Base-by-base conservation (phyloP, 2,797 vertebrate genomes). In the Gallinago stenura region DNA sequence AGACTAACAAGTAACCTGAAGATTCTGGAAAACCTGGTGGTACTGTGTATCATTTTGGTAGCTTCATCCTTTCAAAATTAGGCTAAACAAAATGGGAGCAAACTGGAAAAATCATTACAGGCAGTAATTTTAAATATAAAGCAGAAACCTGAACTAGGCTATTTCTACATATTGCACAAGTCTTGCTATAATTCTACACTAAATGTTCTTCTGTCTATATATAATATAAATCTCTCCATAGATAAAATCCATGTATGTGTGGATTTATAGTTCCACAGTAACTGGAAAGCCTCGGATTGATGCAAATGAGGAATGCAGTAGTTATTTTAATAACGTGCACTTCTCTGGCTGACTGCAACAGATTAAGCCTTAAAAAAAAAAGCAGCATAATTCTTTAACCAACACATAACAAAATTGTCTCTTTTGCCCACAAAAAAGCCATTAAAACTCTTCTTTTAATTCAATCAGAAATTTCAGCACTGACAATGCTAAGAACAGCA, bases 401-500 rank as follows among this genome's bases (percentile, higher is more conserved):
- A 94, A 80, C 3, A 7, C 78, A 83, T 93, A 72, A 87, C 33
- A 93, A 96, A 95, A 96, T 60, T 77, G 39, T 70, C 91, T 93
- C 86, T 79, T 96, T 95, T 90, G 70, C 83, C 96, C 78, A 97
- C 46, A 94, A 96, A 97, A 57, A 97, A 86, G 62, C 92, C 92
- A 97, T 95, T 97, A 96, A 94, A 97, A 92, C 88, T 96, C 87
- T 41, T 87, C 31, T 93, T 83, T 48, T 89, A 96, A 95, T 66
- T 86, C 76, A 97, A 93, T 97, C 62, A 95, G 95, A 97, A 96
- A 92, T 50, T 82, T 73, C 56, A 68, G 50, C 73, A 79, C 91
- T 97, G 97, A 98, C 97, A 98, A 95, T 64, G n/a, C 39, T 89
- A 97, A 96, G 96, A 97, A 98, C 64, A 95, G 84, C 87, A 85